Conservation (phyloP, 2,113 vertebrate species). For the Athene cunicularia region DNA sequence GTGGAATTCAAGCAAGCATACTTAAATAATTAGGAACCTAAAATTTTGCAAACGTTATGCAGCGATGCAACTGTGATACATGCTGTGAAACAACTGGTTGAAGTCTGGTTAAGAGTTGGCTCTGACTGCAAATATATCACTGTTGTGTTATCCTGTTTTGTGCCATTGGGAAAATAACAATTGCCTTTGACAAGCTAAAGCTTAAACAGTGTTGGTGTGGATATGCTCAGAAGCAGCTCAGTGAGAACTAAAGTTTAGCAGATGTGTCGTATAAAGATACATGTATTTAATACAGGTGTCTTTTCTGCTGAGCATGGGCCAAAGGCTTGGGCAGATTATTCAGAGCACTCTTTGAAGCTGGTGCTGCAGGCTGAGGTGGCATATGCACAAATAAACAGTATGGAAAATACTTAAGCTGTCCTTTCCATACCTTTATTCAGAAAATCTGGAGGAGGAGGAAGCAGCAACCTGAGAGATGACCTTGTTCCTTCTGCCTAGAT, state of each 20-base stretch:
- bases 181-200: not conserved
- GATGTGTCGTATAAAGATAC: not conserved
- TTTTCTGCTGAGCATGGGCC: not conserved
- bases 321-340: not conserved
- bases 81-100: conserved; percentile 12
- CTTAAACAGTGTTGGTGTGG: not conserved
- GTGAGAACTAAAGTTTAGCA: not conserved
- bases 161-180: not conserved
- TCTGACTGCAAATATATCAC: not conserved
- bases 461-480: not conserved
- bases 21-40: not conserved
- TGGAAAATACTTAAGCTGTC: not conserved
- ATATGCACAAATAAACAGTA: not conserved
- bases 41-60: not conserved
- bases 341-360: not conserved
- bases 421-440: not conserved
- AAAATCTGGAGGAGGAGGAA: not conserved
- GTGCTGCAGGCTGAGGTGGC: not conserved
- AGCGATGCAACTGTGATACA: not conserved
- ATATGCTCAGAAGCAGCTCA: not conserved
- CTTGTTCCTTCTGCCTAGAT: not conserved
- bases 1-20: not conserved
- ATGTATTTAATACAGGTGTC: not conserved
- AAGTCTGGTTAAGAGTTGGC: not conserved
- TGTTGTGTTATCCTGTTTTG: not conserved